Percentiles rank a stretch among this genome's conserved stretches.
Evolutionary conservation across 2,113 vertebrate species (phyloP).

Genomic region (Thalassoma bifasciatum): DNA sequence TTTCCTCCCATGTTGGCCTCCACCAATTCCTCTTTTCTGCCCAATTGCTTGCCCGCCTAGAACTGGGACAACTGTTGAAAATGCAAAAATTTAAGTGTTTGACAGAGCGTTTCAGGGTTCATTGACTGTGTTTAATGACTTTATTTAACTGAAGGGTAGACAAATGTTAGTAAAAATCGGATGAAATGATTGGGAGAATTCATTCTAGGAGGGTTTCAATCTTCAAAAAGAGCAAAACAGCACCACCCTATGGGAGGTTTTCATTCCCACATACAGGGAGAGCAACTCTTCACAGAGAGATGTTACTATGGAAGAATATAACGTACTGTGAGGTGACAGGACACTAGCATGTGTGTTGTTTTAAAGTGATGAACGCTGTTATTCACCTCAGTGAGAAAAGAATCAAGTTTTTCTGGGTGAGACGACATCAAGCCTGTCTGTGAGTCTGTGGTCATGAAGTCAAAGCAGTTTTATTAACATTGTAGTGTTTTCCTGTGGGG

Average conservation of each 20-base stretch:
- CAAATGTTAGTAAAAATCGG: slow-evolving; percentile 17
- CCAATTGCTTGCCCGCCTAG: slow-evolving; percentile 4
- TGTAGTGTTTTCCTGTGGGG: too few species aligned
- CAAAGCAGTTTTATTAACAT: too few species aligned
- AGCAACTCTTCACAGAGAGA: slow-evolving; percentile 16
- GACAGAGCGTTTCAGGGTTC: slow-evolving; percentile 3
- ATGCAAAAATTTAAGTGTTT: neutral
- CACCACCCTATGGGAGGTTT: slow-evolving; percentile 66
- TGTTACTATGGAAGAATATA: slow-evolving; percentile 34
- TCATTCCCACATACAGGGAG: slow-evolving; percentile 33
- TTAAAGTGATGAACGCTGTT: too few species aligned
- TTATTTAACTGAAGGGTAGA: slow-evolving; percentile 21
- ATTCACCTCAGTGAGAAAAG: too few species aligned
- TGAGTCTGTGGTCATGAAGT: too few species aligned
- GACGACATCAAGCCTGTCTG: too few species aligned
- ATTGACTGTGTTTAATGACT: slow-evolving; percentile 25
- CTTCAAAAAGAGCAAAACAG: slow-evolving; percentile 60
- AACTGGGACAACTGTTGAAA: slow-evolving; percentile 27
- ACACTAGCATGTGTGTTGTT: slow-evolving; percentile 22
- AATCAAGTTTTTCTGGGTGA: too few species aligned
- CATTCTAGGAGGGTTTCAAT: slow-evolving; percentile 40
- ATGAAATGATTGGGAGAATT: slow-evolving; percentile 37
- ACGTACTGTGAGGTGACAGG: slow-evolving; percentile 25
- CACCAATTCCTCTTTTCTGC: slow-evolving; percentile 25
- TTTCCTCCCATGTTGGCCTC: slow-evolving; percentile 46